Evolutionary conservation across 2,113 vertebrate species (phyloP), one percentile per base, ranked within the genome.

Genomic region (Chamaea fasciata): DNA sequence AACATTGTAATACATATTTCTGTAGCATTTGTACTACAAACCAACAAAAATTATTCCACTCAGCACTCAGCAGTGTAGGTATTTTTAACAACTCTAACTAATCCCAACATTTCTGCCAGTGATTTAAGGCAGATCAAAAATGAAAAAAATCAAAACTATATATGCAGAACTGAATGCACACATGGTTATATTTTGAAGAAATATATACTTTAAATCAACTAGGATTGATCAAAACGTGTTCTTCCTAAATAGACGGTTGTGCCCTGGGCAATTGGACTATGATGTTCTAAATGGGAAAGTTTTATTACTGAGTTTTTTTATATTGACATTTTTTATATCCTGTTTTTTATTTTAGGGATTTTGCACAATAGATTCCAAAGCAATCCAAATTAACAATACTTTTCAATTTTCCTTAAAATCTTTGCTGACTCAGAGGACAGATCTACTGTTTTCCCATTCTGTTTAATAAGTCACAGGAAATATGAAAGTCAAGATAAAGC

Each of bases 391-490:
- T 71, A 89, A 44, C 0, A 3, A 60, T 14, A 79, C 7, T 3
- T 87, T 90, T 82, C 11, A 68, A 52, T 64, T 87, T 85, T 79
- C 28, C 56, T 92, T 84, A 77, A 89, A 92, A 94, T 28, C 30
- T 87, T n/a, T 63, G 42, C 74, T 89, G 77, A 71, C 31, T 74
- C 52, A 91, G 56, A 87, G 56, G 37, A 94, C 31, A 74, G 16
- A 64, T 68, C 42, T 87, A 78, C 64, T 1, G 1, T 27, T 79
- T 90, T 30, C 33, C 9, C 22, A 17, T 62, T 79, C 27, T 31
- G 4, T 60, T 90, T 71, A 68, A 26, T 47, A 60, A 37, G 27
- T 52, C 41, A 23, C 57, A 79, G 74, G 37, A 91, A 91, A 64
- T 42, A 87, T 13, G 41, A 47, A 89, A 87, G 47, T 60, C 44